Evolutionary conservation across 2,888 invertebrate species (phyloP), one percentile per base, ranked within the genome.

Genomic region (Euclidia mi): DNA sequence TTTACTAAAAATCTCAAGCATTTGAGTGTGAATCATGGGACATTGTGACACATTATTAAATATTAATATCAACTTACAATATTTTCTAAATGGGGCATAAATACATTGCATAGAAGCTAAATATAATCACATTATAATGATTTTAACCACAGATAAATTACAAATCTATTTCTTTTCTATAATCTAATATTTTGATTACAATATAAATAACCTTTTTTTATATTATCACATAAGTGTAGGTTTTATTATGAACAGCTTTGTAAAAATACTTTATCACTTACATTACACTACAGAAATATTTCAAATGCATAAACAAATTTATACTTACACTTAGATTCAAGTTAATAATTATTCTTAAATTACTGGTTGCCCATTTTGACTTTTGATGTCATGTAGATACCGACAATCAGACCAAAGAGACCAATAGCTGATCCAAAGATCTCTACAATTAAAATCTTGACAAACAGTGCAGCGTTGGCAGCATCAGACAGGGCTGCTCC

Each of bases 361-460:
- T 92, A 91, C 86, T 95, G 96, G 89, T 96, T 96, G 81, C 97
- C 97, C 97, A 97, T 97, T 91, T 96, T 97, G 66, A 96, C 96
- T 92, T 96, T 97, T 68, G 97, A 97, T 59, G 97, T 97, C 97
- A 98, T 97, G 89, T 98, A 98, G 89, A 99, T 99, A 72, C 99
- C 99, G 68, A 99, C 99, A 90, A 99, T 99, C 52, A 99, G 96
- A 50, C 99, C 99, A 91, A 99, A 99, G 15, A 99, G 96, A 83
- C 99, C 99, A 85, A 99, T 99, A 79, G 99, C 99, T 83, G 98
- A 99, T 56, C 99, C 99, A 87, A 99, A 99, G 92, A 99, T 99
- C 95, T 99, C 99, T 40, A 99, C 98, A 89, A 99, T 99, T 37
- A 99, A 96, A 88, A 99, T 99, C 93, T 99, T 99, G 45, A 99